Base-by-base conservation (phyloP, 64 coral and sea anemone genomes). In the Montipora foliosa region DNA sequence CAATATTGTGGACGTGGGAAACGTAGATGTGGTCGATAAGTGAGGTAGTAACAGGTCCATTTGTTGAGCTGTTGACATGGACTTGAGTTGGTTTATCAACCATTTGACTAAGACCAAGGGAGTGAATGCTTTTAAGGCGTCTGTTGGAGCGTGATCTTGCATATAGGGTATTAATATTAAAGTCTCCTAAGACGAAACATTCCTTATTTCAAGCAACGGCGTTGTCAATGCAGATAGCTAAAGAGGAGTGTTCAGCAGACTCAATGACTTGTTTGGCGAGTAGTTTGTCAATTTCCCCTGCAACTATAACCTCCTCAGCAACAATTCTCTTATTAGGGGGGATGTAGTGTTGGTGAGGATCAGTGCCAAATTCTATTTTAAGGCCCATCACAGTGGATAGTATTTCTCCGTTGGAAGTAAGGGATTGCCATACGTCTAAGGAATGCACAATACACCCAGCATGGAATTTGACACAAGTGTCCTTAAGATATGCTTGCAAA, bases 331-430 rank as follows among this genome's bases (percentile, higher is more conserved):
- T 10, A 15, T 21, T 13, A 20, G 5, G 15, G 15, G 8, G 49
- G 20, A 75, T 3, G 19, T 47, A n/a, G 49, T 78, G 71, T 13
- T 89, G 70, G 29, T 12, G 74, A 73, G 13, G 17, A 46, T 6
- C 22, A 25, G 37, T 2, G 37, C 22, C 19, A 59, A 89, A 89
- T 15, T 53, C 82, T 16, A 85, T 68, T 68, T 15, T 37, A 25
- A 85, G 44, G 4, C 82, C 82, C 16, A 6, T 4, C 45, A 85
- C 82, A 67, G 58, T 67, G 69, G 59, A 67, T 67, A 86, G 69
- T 20, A 88, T 88, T 21, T 72, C 68, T 19, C 76, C 47, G n/a
- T 88, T 70, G 24, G 66, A 74, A 29, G 87, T 88, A 9, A 88
- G 45, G 12, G 12, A 4, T 19, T 75, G 44, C 87, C 87, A 88